Evolutionary conservation across 1,140 invertebrate genomes (phyloP), one percentile per base, ranked within the genome.

Genomic region (Coenobita brevimanus): DNA sequence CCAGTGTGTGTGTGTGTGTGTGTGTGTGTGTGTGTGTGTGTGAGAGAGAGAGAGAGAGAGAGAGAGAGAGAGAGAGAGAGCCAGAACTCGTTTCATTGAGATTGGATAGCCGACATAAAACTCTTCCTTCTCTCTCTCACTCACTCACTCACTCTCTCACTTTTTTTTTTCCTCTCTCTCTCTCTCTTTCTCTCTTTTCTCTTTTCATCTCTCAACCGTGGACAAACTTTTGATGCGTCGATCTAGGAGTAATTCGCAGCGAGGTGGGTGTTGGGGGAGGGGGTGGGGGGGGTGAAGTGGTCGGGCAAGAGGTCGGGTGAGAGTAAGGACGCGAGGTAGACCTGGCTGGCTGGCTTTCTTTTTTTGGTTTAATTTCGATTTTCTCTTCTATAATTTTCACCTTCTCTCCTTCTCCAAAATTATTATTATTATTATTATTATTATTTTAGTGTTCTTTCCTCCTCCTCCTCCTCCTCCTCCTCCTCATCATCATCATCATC

Each of bases 71-170:
- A 36, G 75, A 67, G 62, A 87, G 84, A n/a, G n/a, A n/a, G n/a
- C n/a, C n/a, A n/a, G n/a, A n/a, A n/a, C n/a, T 81, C 84, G 84
- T 87, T 87, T 87, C 84, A 87, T 87, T 80, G 84, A 87, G 84
- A 87, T 87, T 87, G 84, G 84, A 87, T 87, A 78, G 84, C 38
- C 76, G 64, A 87, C 79, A 87, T 71, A 71, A 87, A 87, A 87
- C 62, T 71, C 36, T 10, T 38, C 46, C n/a, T 50, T 24, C 71
- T 27, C n/a, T 41, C 36, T 38, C 36, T 10, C 2, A 0, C 71
- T 24, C n/a, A 6, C 38, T 21, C 30, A 21, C 69, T 15, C 33
- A n/a, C n/a, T n/a, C n/a, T 33, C n/a, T 50, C 76, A 62, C 78
- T 80, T 64, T 43, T 76, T 80, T 80, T 87, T 87, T 87, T 87